Base-by-base conservation (phyloP, 2,797 vertebrate species). In the Acropternis orthonyx region DNA sequence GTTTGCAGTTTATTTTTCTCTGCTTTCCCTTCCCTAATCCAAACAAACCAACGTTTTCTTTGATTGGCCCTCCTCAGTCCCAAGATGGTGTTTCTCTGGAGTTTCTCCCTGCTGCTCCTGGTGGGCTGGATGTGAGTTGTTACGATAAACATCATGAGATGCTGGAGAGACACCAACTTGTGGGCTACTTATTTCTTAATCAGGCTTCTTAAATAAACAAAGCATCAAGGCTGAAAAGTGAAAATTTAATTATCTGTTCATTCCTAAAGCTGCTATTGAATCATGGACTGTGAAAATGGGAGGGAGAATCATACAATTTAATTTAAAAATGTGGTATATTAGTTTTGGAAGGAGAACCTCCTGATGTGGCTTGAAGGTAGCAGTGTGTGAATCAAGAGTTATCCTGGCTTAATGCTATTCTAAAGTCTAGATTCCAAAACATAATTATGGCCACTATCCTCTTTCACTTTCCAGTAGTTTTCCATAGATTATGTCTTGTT, bases 1-100 rank as follows among this genome's bases (percentile, higher is more conserved):
- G 91, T 88, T 92, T 93, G 56, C 75, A 92, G 91, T 93, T 95
- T 96, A 89, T 97, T 97, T 96, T 92, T 89, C 93, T 94, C 84
- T 77, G 65, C 75, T 77, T 78, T 94, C 63, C 78, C 72, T 91
- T 94, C 91, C 88, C 55, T 22, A 82, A 73, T 39, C 76, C 88
- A 97, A 96, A 94, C 89, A 91, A 96, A 93, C 89, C 91, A 88
- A 11, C 75, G 23, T 95, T 85, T 65, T 16, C 87, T 89, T 82
- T 58, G 93, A 8, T 36, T 92, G 82, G 20, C 1, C 34, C 84
- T 88, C 4, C 20, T 92, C n/a, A 94, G 54, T 28, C 0, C 34
- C 59, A 63, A 81, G 75, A n/a, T 74, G 87, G 91, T 55, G 30
- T 94, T 97, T 72, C 91, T 91, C 81, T 62, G 75, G 92, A 91